Conservation (phyloP, 2,888 invertebrate species). For the Liodrosophila aerea region DNA sequence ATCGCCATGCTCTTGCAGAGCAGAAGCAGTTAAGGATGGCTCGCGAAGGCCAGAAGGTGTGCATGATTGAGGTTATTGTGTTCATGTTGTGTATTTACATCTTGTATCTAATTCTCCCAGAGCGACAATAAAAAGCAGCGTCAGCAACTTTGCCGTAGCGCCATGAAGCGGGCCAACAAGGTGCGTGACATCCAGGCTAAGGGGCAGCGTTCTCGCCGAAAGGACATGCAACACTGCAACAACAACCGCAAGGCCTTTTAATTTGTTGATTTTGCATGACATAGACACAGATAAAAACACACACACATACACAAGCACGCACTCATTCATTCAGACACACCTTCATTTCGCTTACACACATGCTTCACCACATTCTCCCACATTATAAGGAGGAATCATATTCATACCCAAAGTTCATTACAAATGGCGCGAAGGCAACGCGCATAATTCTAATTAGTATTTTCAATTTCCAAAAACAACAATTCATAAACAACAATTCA, state of each 20-base stretch:
- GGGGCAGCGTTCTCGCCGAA: constrained; percentile 84
- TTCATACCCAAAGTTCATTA: constrained; percentile 64
- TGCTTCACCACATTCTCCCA: constrained; percentile 15
- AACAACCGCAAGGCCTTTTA: constrained; percentile 86
- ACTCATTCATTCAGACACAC: not conserved
- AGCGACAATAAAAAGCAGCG: constrained; percentile 83
- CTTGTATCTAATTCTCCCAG: constrained; percentile 48
- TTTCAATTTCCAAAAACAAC: constrained; percentile 65
- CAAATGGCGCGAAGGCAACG: constrained; percentile 53
- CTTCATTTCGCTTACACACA: no score
- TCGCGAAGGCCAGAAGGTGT: constrained; percentile 80
- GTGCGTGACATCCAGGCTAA: constrained; percentile 84
- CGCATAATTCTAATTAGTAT: constrained; percentile 72
- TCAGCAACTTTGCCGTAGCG: constrained; percentile 83
- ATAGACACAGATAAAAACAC: no score
- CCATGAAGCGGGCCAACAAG: constrained; percentile 84
- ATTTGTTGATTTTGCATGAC: constrained; percentile 12
- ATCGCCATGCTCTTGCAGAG: constrained; percentile 73
- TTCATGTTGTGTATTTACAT: no score
- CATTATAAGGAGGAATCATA: constrained; percentile 29
- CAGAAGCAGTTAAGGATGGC: constrained; percentile 79
- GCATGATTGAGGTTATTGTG: not conserved
- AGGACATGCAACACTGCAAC: constrained; percentile 84
- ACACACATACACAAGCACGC: constrained; percentile 22
- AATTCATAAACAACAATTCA: no score